Conservation (phyloP, 2,113 vertebrate genomes). For the Hucho hucho region DNA sequence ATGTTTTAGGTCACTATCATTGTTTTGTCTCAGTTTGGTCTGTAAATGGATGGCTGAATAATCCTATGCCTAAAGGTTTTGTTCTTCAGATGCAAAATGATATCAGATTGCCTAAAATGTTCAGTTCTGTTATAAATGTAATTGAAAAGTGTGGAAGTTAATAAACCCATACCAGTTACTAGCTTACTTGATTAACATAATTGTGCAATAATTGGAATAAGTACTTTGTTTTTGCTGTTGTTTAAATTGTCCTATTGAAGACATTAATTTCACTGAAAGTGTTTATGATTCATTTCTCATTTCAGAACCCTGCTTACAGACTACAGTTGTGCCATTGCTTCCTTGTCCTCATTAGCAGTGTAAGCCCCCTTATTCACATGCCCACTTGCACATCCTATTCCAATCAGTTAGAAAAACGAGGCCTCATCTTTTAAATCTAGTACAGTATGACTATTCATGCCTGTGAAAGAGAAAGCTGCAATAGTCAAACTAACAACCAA, state of each 20-base stretch:
- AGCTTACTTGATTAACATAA: constrained; percentile 12
- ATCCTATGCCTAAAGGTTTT: not conserved
- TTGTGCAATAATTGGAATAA: constrained; percentile 25
- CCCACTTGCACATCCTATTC: too few relatives aligned
- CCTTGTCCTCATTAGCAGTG: too few relatives aligned
- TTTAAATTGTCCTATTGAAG: not conserved
- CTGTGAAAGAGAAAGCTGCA: too few relatives aligned
- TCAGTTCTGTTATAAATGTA: constrained; percentile 17
- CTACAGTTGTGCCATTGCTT: too few relatives aligned
- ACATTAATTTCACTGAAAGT: too few relatives aligned
- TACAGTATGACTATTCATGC: too few relatives aligned
- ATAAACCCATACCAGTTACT: constrained; percentile 14
- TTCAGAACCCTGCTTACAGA: too few relatives aligned
- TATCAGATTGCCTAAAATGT: constrained; percentile 16
- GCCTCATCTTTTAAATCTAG: too few relatives aligned
- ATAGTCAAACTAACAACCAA: too few relatives aligned
- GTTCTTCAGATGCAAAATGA: constrained; percentile 6
- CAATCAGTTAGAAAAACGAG: too few relatives aligned
- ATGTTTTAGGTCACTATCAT: not conserved
- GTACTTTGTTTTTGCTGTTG: not conserved
- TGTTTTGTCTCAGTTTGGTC: not conserved
- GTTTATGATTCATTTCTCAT: too few relatives aligned
- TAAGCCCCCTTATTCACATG: too few relatives aligned
- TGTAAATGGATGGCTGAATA: constrained; percentile 3
- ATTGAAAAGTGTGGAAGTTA: constrained; percentile 31